A percentile compares a stretch with the other conserved stretches of the same genome.
Conservation (phyloP, 2,113 vertebrate species). For the Salvelinus fontinalis region DNA sequence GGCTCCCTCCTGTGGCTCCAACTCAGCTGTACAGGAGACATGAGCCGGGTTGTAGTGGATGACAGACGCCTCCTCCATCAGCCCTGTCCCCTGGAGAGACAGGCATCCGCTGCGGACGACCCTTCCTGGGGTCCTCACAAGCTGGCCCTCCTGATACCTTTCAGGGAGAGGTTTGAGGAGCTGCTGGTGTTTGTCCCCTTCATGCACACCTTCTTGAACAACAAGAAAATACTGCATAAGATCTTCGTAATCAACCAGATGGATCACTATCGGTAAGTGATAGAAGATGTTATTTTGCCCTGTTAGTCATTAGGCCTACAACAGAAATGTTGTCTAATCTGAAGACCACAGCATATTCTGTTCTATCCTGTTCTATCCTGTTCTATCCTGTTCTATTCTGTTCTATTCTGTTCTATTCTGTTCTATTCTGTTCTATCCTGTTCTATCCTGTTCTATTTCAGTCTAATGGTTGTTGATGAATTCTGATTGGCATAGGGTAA, state of each 20-base stretch:
- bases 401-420: no score
- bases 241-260: slow-evolving; percentile 95
- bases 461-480: background rate
- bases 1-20: slow-evolving; percentile 92
- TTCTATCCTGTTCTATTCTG: background rate
- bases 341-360: no score
- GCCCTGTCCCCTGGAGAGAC: slow-evolving; percentile 70
- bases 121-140: slow-evolving; percentile 89
- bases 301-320: no score
- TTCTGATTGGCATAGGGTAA: background rate
- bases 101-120: slow-evolving; percentile 67
- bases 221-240: slow-evolving; percentile 88
- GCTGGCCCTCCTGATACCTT: slow-evolving; percentile 89
- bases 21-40: slow-evolving; percentile 86
- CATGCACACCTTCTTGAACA: slow-evolving; percentile 89
- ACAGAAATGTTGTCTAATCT: no score
- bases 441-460: background rate
- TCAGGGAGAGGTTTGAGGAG: slow-evolving; percentile 96
- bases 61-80: slow-evolving; percentile 53
- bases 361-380: no score
- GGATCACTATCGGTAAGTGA: slow-evolving; percentile 88
- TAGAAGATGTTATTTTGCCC: background rate
- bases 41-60: slow-evolving; percentile 36
- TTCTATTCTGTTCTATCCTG: no score
- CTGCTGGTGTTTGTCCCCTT: slow-evolving; percentile 91